Evolutionary conservation across 2,888 invertebrate genomes (phyloP).

Genomic region (Aporophyla lueneburgensis): DNA sequence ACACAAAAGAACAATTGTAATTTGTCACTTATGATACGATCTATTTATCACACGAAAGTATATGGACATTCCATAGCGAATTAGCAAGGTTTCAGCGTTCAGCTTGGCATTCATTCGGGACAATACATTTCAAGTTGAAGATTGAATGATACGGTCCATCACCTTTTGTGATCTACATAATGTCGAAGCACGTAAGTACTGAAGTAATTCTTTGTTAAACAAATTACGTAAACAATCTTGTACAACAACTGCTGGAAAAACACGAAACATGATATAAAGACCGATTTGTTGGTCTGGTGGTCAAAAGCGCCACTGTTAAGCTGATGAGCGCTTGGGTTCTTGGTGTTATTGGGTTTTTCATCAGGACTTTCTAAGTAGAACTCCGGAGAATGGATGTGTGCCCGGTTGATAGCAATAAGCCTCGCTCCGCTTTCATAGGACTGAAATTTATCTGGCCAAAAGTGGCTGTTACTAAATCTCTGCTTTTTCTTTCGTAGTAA

Average conservation of each 20-base stretch:
- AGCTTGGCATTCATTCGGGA: slow-evolving; percentile 48
- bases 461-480: not conserved
- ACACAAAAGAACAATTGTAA: slow-evolving; percentile 52
- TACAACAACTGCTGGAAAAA: slow-evolving; percentile 35
- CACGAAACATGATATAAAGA: slow-evolving; percentile 20
- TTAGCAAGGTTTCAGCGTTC: slow-evolving; percentile 27
- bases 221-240: slow-evolving; percentile 63
- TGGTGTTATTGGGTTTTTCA: not conserved
- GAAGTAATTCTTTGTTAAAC: slow-evolving; percentile 62
- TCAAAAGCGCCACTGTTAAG: not conserved
- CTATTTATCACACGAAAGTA: slow-evolving; percentile 48
- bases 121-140: slow-evolving; percentile 60
- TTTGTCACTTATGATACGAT: slow-evolving; percentile 38
- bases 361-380: not conserved
- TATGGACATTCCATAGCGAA: not conserved
- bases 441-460: not conserved
- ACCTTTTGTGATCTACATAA: slow-evolving; percentile 73
- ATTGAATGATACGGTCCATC: slow-evolving; percentile 74
- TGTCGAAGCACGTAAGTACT: slow-evolving; percentile 65
- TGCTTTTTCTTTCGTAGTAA: not conserved
- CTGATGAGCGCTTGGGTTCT: not conserved
- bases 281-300: not conserved
- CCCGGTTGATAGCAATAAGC: not conserved
- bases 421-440: not conserved
- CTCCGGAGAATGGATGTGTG: not conserved